Percentiles rank a stretch among this genome's conserved stretches.
phyloP scores from a whole-genome alignment of 1,140 invertebrate genomes.

The Heliothis virescens region DNA sequence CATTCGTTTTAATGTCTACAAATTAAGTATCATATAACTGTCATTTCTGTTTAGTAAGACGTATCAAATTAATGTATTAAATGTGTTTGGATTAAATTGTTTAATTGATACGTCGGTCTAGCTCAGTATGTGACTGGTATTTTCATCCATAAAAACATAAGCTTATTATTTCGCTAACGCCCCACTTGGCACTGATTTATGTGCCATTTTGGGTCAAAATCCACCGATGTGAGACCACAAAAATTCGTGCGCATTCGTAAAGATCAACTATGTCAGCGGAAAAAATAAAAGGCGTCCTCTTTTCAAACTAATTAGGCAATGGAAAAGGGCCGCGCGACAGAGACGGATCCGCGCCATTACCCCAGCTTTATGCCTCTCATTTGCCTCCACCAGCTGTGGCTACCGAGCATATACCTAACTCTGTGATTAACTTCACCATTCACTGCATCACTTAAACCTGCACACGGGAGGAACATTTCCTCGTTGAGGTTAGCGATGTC shows the following conservation, averaged over 20 bases:
- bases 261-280: conserved; percentile 20
- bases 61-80: conserved; percentile 14
- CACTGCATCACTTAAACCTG: conserved; percentile 64
- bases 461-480: conserved; percentile 61
- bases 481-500: conserved; percentile 46
- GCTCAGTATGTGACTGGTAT: not conserved
- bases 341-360: conserved; percentile 63
- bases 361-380: conserved; percentile 55
- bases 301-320: conserved; percentile 68
- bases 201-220: not conserved
- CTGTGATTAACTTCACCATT: conserved; percentile 61
- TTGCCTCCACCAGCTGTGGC: conserved; percentile 53
- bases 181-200: conserved; percentile 8
- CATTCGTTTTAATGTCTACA: conserved; percentile 18
- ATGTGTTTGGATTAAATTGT: conserved; percentile 23
- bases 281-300: conserved; percentile 27
- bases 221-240: conserved; percentile 4
- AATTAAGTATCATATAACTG: conserved; percentile 29
- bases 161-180: conserved; percentile 13
- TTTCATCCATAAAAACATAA: conserved; percentile 7
- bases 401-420: conserved; percentile 64
- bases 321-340: conserved; percentile 61
- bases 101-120: conserved; percentile 14
- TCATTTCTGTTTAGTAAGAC: conserved; percentile 29
- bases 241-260: conserved; percentile 6